Evolutionary conservation across 2,113 vertebrate species (phyloP).

Genomic region (Ivindomyrus marchei): DNA sequence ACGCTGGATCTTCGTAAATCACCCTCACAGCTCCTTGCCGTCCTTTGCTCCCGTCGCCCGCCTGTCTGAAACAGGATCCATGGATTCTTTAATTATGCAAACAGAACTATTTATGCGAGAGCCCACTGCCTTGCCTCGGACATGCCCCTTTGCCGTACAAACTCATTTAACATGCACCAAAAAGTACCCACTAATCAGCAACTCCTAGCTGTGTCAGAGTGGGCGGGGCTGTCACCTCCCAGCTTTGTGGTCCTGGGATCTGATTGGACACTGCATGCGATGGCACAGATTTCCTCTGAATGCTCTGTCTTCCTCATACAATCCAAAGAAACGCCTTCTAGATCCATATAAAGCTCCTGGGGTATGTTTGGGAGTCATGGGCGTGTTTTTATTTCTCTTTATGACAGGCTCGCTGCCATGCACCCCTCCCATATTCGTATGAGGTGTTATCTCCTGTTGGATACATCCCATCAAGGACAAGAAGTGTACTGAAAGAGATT

Average conservation of each 20-base stretch:
- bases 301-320: background rate
- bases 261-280: background rate
- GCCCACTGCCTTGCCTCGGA: background rate
- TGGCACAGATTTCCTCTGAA: background rate
- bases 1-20: background rate
- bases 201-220: background rate
- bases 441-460: background rate
- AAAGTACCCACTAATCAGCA: background rate
- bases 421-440: background rate
- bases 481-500: background rate
- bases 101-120: background rate
- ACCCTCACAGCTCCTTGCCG: background rate
- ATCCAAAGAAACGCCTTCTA: background rate
- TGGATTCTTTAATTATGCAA: constrained; percentile 1
- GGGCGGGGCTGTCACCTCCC: background rate
- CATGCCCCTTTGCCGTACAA: background rate
- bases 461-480: background rate
- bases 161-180: background rate
- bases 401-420: background rate
- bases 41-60: background rate
- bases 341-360: background rate
- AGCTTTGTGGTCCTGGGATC: background rate
- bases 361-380: background rate
- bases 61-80: background rate
- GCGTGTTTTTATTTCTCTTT: background rate